phyloP scores from a whole-genome alignment of 2,888 invertebrate species.

The Malthinus flaveolus region DNA sequence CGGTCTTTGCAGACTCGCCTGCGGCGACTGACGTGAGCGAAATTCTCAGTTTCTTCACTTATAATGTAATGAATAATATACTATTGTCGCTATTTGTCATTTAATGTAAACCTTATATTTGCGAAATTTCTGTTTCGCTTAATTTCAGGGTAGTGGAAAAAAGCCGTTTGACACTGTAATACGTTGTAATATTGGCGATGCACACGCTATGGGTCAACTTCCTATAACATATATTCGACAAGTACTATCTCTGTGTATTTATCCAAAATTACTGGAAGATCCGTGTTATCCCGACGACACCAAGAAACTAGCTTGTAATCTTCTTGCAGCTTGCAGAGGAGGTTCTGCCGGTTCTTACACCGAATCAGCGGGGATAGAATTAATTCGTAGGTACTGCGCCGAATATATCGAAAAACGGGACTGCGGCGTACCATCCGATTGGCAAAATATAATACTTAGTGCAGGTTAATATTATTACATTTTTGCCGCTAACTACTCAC shows the following conservation, averaged over 20 bases:
- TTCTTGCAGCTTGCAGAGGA: slow-evolving; percentile 70
- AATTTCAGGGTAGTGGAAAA: slow-evolving; percentile 64
- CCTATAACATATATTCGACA: slow-evolving; percentile 90
- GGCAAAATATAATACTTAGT: slow-evolving; percentile 76
- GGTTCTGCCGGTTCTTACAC: slow-evolving; percentile 85
- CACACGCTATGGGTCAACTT: slow-evolving; percentile 91
- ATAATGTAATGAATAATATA: neutral
- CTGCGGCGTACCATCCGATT: slow-evolving; percentile 64
- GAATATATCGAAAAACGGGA: slow-evolving; percentile 82
- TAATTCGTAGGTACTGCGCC: slow-evolving; percentile 81
- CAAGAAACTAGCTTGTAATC: slow-evolving; percentile 66
- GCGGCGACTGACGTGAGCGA: too few relatives aligned
- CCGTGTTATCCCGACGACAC: slow-evolving; percentile 77
- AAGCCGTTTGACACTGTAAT: slow-evolving; percentile 89
- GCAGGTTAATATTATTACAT: slow-evolving; percentile 57
- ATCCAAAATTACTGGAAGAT: slow-evolving; percentile 70
- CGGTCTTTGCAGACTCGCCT: too few relatives aligned
- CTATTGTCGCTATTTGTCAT: too few relatives aligned
- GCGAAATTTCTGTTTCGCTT: neutral
- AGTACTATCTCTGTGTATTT: slow-evolving; percentile 75
- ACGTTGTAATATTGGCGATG: slow-evolving; percentile 94
- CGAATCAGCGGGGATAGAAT: slow-evolving; percentile 81
- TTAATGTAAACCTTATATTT: too few relatives aligned
- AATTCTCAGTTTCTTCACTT: too few relatives aligned
- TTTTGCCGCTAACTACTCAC: neutral